Base-by-base conservation (phyloP, 1,140 invertebrate genomes). In the Bradysia coprophila region DNA sequence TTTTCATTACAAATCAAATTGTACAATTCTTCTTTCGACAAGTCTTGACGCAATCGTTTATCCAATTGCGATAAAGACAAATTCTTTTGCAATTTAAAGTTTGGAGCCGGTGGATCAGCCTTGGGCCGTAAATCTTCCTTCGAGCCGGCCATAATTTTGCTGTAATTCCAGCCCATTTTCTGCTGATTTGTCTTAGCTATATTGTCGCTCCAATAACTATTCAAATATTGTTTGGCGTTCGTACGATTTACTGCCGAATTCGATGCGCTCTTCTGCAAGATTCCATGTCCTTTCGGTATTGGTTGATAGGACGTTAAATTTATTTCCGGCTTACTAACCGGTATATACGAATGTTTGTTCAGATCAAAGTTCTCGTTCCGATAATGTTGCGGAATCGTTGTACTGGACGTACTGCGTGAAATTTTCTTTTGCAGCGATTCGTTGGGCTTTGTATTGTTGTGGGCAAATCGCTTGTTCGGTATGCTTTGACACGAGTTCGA, bases 1-100 rank as follows among this genome's bases (percentile, higher is more conserved):
- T 50, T 49, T 40, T 59, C 57, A 39, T 57, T 59, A 42, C 57
- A 59, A 2, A 59, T 59, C n/a, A 60, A 43, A 20, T 59, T 59
- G 41, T 59, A 59, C 38, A 59, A 49, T 52, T 60, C 57, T 24
- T 60, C 57, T 38, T 59, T 59, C 44, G 54, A 57, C n/a, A 57
- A 51, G 11, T 54, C 52, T 46, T 59, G 55, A 3, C 53, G 46
- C 8, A 60, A 55, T 41, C 56, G 55, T 3, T 55, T 46, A 43
- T 59, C 57, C 41, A 60, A 40, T 15, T 59, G 57, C 9, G 57
- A 59, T 19, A 60, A 31, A 8, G 57, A 59, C 22, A 55, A 49
- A 41, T 59, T 58, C 42, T 59, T 59, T 38, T 58, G 54, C 18
- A 58, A 36, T 38, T 56, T 56, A 46, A 55, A 52, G 2, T 48